A percentile compares a stretch with the other conserved stretches of the same genome.
Conservation (phyloP, 2,797 vertebrate genomes). For the Ambastaia sidthimunki region DNA sequence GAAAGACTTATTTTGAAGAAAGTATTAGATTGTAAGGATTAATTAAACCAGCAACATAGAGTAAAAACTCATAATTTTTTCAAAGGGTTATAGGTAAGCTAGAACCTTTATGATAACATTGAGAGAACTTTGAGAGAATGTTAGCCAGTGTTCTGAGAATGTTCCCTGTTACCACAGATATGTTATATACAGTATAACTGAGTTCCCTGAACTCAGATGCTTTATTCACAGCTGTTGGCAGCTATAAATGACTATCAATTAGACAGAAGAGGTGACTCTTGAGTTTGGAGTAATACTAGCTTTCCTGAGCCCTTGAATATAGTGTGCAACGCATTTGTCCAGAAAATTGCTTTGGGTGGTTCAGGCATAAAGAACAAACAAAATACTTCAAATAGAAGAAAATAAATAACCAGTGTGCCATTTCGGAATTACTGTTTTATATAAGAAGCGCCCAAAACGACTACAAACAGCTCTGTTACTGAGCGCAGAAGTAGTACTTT, state of each 20-base stretch:
- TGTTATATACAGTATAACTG: too few relatives aligned
- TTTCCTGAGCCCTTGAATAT: constrained; percentile 9
- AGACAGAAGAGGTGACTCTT: background rate
- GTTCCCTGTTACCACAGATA: too few relatives aligned
- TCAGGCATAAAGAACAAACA: constrained; percentile 15
- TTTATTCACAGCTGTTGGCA: background rate
- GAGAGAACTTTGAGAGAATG: too few relatives aligned
- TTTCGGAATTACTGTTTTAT: constrained; percentile 21
- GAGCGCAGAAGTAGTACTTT: background rate
- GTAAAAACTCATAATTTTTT: too few relatives aligned
- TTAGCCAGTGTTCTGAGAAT: too few relatives aligned
- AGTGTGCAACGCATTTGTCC: background rate
- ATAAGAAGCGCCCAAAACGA: constrained; percentile 11
- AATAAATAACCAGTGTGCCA: constrained; percentile 45
- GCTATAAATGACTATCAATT: background rate
- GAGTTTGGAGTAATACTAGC: constrained; percentile 6
- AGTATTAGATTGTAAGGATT: too few relatives aligned
- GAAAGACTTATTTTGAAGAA: too few relatives aligned
- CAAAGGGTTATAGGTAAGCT: too few relatives aligned
- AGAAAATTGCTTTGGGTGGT: constrained; percentile 26
- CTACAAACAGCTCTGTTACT: constrained; percentile 32
- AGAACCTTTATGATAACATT: too few relatives aligned
- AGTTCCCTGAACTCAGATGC: too few relatives aligned
- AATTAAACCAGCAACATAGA: too few relatives aligned
- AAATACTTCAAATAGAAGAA: constrained; percentile 13